These are phyloP conservation scores for Bombus pascuorum DNA, from an alignment of 1,140 invertebrate genomes.

Conservation along the genomic window DNA sequence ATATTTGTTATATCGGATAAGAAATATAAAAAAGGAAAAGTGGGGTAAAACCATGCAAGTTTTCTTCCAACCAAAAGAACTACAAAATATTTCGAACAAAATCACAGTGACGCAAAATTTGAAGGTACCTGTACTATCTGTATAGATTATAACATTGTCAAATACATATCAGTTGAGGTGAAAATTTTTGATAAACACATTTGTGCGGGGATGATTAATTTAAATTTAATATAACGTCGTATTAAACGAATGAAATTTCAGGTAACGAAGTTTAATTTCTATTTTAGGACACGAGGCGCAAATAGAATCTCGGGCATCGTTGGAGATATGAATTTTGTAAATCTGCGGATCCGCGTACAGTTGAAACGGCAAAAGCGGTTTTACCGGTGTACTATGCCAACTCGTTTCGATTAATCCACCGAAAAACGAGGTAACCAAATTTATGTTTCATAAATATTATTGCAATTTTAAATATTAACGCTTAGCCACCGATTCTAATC, in stretches of 20 bases:
- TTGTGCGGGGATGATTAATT: not conserved
- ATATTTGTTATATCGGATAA: not conserved
- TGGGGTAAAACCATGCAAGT: too few relatives aligned
- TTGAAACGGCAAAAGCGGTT: constrained; percentile 12
- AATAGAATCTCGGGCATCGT: constrained; percentile 13
- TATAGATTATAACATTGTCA: too few relatives aligned
- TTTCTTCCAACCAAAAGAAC: too few relatives aligned
- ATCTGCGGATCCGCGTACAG: constrained; percentile 11
- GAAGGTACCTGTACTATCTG: too few relatives aligned
- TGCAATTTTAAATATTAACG: not conserved
- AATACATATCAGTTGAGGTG: not conserved
- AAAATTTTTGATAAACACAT: not conserved
- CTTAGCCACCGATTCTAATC: not conserved
- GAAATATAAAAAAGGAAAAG: too few relatives aligned
- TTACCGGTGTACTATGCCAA: not conserved
- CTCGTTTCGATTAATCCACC: constrained; percentile 24
- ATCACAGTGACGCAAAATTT: too few relatives aligned
- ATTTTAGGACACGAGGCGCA: not conserved
- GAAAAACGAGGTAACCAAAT: constrained; percentile 31
- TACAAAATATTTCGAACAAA: too few relatives aligned
- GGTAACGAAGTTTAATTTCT: constrained; percentile 34
- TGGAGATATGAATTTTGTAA: constrained; percentile 34
- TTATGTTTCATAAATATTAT: constrained; percentile 15
- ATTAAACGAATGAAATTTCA: constrained; percentile 9
- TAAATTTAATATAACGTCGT: not conserved